Evolutionary conservation across 2,113 vertebrate genomes (phyloP).

Genomic region (Oriolus oriolus): DNA sequence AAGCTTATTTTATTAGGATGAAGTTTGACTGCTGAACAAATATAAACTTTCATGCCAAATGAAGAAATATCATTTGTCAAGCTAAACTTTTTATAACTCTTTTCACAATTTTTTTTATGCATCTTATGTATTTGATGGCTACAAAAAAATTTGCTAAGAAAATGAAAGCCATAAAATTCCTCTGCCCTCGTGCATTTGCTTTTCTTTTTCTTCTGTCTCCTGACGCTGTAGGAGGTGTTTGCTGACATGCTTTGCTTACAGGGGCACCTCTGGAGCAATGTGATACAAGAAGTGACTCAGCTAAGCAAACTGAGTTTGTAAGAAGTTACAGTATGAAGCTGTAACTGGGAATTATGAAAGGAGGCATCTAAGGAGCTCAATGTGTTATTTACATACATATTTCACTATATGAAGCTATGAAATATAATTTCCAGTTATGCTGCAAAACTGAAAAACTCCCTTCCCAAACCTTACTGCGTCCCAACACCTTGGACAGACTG

Average conservation of each 20-base stretch:
- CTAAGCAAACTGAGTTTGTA: not conserved
- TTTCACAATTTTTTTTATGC: not conserved
- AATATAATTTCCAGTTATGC: not conserved
- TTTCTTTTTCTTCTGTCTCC: conserved; percentile 5
- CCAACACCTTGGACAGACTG: not conserved
- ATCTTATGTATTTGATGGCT: not conserved
- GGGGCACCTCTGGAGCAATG: not conserved
- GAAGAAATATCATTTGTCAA: conserved; percentile 30
- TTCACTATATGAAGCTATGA: not conserved
- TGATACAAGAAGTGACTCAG: not conserved
- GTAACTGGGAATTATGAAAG: not conserved
- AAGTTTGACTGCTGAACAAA: conserved; percentile 27
- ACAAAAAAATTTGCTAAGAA: conserved; percentile 21
- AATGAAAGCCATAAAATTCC: conserved; percentile 33
- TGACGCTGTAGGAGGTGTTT: conserved; percentile 20
- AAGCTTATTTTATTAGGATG: conserved; percentile 34
- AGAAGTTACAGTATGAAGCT: not conserved
- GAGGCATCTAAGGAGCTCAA: not conserved
- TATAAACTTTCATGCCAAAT: conserved; percentile 15
- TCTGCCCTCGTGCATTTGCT: not conserved
- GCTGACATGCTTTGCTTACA: conserved; percentile 11
- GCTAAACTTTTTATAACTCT: conserved; percentile 2
- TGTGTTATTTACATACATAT: not conserved
- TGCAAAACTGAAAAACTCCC: not conserved
- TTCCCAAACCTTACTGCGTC: not conserved